Evolutionary conservation across 1,140 invertebrate species (phyloP).

Genomic region (Ephestia elutella): DNA sequence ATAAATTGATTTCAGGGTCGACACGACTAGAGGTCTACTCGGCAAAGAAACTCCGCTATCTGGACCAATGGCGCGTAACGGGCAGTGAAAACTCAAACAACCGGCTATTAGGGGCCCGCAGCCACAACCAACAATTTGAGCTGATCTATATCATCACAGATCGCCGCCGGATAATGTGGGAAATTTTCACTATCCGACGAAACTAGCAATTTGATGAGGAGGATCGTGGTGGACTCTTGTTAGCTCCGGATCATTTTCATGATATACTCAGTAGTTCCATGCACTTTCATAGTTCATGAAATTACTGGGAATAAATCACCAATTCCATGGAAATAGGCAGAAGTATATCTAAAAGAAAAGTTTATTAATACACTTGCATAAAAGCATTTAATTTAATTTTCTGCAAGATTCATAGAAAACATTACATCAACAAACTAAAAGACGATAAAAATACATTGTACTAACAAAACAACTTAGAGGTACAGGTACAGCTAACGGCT

Average conservation of each 20-base stretch:
- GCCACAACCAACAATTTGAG: slow-evolving; percentile 60
- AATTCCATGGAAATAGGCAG: too few relatives aligned
- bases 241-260: slow-evolving; percentile 35
- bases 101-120: slow-evolving; percentile 57
- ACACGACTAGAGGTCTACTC: background rate
- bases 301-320: too few relatives aligned
- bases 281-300: too few relatives aligned
- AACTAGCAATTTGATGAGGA: slow-evolving; percentile 65
- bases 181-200: slow-evolving; percentile 61
- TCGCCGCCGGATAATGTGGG: slow-evolving; percentile 60
- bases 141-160: slow-evolving; percentile 67
- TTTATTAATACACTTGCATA: too few relatives aligned
- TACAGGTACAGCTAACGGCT: too few relatives aligned
- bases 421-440: too few relatives aligned
- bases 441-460: too few relatives aligned
- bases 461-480: too few relatives aligned
- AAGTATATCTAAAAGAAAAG: too few relatives aligned
- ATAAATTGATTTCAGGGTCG: slow-evolving; percentile 1
- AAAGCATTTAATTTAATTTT: too few relatives aligned
- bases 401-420: too few relatives aligned
- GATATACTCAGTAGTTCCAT: too few relatives aligned
- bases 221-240: slow-evolving; percentile 39
- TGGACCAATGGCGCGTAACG: slow-evolving; percentile 47
- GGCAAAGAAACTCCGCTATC: background rate
- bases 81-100: slow-evolving; percentile 67